These are phyloP conservation scores for Hycleus cichorii DNA, from an alignment of 1,140 invertebrate genomes.

Conservation along the genomic window DNA sequence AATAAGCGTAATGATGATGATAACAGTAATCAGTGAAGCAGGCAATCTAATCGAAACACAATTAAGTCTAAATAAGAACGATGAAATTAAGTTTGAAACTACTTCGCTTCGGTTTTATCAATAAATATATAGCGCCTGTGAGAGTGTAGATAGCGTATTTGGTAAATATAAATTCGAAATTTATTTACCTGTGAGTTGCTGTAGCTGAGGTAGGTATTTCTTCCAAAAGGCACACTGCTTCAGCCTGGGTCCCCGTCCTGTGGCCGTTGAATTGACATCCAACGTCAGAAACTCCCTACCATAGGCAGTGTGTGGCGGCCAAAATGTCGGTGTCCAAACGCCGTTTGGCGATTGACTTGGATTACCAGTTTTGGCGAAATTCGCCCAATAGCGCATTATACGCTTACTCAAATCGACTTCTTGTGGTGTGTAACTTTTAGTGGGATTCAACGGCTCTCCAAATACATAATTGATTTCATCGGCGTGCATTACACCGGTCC, in stretches of 20 bases:
- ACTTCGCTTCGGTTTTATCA: too few species aligned
- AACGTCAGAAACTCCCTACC: slow-evolving; percentile 81
- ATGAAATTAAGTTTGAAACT: too few species aligned
- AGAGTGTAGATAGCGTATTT: background rate
- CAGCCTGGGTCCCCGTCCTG: slow-evolving; percentile 75
- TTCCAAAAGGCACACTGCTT: slow-evolving; percentile 96
- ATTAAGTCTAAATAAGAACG: too few species aligned
- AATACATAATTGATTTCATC: slow-evolving; percentile 95
- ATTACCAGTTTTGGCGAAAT: slow-evolving; percentile 90
- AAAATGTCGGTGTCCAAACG: slow-evolving; percentile 59
- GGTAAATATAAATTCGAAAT: background rate
- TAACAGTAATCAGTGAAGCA: too few species aligned
- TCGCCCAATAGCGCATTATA: slow-evolving; percentile 93
- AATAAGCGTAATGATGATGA: too few species aligned
- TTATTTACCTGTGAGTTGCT: slow-evolving; percentile 62
- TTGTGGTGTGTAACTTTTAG: slow-evolving; percentile 67
- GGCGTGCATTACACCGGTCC: slow-evolving; percentile 94
- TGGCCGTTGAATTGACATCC: slow-evolving; percentile 68
- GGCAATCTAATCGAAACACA: too few species aligned
- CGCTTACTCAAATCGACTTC: slow-evolving; percentile 75
- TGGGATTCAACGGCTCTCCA: slow-evolving; percentile 79
- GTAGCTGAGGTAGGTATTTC: slow-evolving; percentile 83
- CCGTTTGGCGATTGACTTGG: slow-evolving; percentile 59
- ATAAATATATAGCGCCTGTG: too few species aligned
- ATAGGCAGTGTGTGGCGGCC: slow-evolving; percentile 78